Evolutionary conservation across 2,113 vertebrate species (phyloP).

Genomic region (Anhinga anhinga): DNA sequence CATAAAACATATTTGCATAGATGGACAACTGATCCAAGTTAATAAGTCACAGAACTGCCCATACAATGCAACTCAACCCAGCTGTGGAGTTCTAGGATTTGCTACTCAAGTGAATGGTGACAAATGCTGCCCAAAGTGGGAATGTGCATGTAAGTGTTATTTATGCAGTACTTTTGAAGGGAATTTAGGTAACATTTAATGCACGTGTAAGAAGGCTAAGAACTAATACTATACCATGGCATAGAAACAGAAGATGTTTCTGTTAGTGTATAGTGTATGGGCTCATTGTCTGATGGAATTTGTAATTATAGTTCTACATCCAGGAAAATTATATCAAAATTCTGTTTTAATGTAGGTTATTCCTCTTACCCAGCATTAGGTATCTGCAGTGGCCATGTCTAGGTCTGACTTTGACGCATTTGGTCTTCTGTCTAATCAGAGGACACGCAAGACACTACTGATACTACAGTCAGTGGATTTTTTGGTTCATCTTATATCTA

Average conservation of each 20-base stretch:
- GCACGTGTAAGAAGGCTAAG: not conserved
- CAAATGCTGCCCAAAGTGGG: slow-evolving; percentile 94
- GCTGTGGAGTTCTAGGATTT: slow-evolving; percentile 91
- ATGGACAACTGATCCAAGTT: slow-evolving; percentile 87
- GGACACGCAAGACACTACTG: not conserved
- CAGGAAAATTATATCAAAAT: not conserved
- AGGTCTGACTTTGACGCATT: not conserved
- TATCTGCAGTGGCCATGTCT: not conserved
- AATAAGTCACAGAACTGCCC: slow-evolving; percentile 93
- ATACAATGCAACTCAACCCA: slow-evolving; percentile 77
- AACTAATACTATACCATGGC: not conserved
- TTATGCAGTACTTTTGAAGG: not conserved
- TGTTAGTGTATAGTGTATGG: fast-evolving
- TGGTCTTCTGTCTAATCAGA: not conserved
- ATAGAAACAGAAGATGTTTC: not conserved
- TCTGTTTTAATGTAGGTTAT: not conserved
- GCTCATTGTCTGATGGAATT: not conserved
- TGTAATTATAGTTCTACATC: not conserved
- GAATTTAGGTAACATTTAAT: not conserved
- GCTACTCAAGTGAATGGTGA: slow-evolving; percentile 87
- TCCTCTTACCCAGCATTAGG: not conserved
- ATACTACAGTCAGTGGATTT: not conserved
- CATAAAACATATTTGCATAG: slow-evolving; percentile 89
- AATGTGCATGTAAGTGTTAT: slow-evolving; percentile 91
- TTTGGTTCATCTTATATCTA: not conserved